Evolutionary conservation across 1,140 invertebrate genomes (phyloP).

Genomic region (Sinella curviseta): DNA sequence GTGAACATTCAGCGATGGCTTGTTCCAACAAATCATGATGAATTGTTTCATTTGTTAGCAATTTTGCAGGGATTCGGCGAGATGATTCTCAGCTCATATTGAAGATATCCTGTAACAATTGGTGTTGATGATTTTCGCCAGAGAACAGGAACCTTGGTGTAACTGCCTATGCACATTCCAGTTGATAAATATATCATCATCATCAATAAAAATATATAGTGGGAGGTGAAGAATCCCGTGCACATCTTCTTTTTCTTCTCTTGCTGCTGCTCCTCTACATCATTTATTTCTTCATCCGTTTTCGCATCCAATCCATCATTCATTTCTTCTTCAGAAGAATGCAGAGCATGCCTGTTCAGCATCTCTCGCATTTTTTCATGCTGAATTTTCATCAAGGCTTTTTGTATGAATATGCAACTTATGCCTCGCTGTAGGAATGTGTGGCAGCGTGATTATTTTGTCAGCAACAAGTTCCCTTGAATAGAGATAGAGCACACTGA

Average conservation of each 20-base stretch:
- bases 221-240: neutral
- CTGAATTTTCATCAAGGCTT: slow-evolving; percentile 10
- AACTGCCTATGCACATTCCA: neutral
- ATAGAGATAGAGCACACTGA: slow-evolving; percentile 53
- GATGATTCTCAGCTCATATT: neutral
- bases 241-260: neutral
- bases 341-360: neutral
- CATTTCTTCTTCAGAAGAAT: too few species aligned
- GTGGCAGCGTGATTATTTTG: neutral
- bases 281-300: too few species aligned
- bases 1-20: neutral
- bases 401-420: slow-evolving; percentile 51
- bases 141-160: neutral
- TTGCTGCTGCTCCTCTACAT: neutral
- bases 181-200: neutral
- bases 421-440: slow-evolving; percentile 48
- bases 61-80: slow-evolving; percentile 9
- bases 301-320: too few species aligned
- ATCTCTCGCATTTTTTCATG: neutral
- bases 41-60: slow-evolving; percentile 17
- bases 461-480: slow-evolving; percentile 46
- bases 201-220: neutral
- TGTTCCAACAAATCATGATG: neutral
- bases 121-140: slow-evolving; percentile 9
- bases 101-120: neutral